A percentile compares a stretch with the other conserved stretches of the same genome.
These are phyloP conservation scores for Xanthorhoe spadicearia DNA, from an alignment of 2,888 invertebrate species.

Conservation along the genomic window DNA sequence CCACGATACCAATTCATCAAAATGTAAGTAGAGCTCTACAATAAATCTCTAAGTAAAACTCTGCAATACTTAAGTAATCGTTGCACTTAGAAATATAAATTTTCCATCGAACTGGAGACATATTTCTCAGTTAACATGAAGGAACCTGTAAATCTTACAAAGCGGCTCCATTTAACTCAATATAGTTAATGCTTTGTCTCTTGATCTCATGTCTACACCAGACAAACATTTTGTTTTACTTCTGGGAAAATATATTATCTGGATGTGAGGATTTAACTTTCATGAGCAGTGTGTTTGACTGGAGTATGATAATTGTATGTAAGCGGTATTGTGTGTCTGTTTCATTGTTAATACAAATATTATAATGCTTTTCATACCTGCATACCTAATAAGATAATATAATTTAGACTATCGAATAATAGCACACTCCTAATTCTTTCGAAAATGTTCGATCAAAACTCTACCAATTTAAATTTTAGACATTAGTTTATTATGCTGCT, in stretches of 20 bases:
- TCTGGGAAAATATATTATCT: constrained; percentile 13
- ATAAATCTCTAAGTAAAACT: too few relatives aligned
- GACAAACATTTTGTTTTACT: constrained; percentile 26
- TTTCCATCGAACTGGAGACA: constrained; percentile 11
- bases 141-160: constrained; percentile 35
- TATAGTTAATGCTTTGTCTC: constrained; percentile 42
- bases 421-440: too few relatives aligned
- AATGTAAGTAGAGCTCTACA: background rate
- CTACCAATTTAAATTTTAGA: too few relatives aligned
- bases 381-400: too few relatives aligned
- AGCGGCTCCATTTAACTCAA: constrained; percentile 46
- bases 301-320: background rate
- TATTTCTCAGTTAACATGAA: constrained; percentile 26
- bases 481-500: background rate
- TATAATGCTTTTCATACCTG: too few relatives aligned
- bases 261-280: constrained; percentile 7
- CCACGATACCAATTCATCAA: background rate
- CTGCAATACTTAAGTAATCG: constrained; percentile 5
- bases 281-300: background rate
- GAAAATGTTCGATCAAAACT: too few relatives aligned
- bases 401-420: too few relatives aligned
- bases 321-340: background rate
- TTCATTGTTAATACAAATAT: too few relatives aligned
- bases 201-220: constrained; percentile 26
- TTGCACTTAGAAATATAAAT: background rate